phyloP scores from a whole-genome alignment of 2,113 vertebrate genomes.

The Cyanoderma ruficeps region DNA sequence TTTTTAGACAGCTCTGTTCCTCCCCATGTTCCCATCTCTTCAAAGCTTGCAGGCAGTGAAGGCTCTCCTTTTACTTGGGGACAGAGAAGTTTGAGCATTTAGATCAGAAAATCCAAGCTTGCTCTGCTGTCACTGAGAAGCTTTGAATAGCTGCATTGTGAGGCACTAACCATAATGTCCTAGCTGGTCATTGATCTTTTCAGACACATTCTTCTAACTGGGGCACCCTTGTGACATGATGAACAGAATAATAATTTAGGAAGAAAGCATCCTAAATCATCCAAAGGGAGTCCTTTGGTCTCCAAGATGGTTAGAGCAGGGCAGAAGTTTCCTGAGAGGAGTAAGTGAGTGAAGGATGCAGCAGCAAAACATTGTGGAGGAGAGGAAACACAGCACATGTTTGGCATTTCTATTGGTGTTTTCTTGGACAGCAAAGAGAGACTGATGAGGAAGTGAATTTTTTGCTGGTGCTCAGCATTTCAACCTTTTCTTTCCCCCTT shows the following conservation, averaged over 20 bases:
- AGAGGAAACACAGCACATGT: background rate
- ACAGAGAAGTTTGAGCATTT: background rate
- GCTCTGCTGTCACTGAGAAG: background rate
- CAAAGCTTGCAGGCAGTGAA: background rate
- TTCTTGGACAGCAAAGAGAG: background rate
- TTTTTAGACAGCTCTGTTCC: background rate
- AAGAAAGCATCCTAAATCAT: background rate
- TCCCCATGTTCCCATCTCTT: background rate
- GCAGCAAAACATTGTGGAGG: background rate
- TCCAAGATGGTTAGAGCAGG: background rate
- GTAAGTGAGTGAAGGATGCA: background rate
- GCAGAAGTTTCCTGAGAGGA: background rate
- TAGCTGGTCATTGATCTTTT: constrained; percentile 3
- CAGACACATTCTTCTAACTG: constrained; percentile 2
- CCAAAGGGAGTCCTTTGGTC: background rate
- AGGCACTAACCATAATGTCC: background rate
- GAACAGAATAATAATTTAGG: constrained; percentile 1
- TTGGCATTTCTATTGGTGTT: background rate
- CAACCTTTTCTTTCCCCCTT: background rate
- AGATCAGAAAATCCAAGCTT: constrained; percentile 23
- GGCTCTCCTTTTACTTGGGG: background rate
- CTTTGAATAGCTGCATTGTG: constrained; percentile 34
- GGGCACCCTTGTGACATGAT: background rate
- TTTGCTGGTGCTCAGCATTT: background rate
- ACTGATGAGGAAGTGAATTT: background rate